phyloP scores from a whole-genome alignment of 2,797 vertebrate species.

The Agapornis canus region DNA sequence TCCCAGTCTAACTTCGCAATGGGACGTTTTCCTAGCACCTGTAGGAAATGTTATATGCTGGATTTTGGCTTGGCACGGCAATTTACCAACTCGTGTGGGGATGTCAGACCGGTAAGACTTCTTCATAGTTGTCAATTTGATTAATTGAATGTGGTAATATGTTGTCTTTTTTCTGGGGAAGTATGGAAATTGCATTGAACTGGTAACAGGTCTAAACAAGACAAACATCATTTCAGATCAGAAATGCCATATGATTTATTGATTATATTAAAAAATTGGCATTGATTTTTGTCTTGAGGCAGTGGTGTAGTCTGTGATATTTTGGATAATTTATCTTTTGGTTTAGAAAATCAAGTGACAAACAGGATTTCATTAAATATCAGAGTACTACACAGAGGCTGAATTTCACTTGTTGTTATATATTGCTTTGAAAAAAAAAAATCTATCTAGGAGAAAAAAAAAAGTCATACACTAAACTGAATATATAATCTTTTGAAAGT shows the following conservation, averaged over 20 bases:
- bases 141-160: not conserved
- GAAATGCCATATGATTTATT: not conserved
- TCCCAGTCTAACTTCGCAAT: conserved; percentile 97
- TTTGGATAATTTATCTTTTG: not conserved
- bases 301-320: not conserved
- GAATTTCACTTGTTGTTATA: not conserved
- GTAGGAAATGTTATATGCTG: conserved; percentile 97
- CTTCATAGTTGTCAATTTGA: not conserved
- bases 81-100: conserved; percentile 97
- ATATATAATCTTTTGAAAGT: not conserved
- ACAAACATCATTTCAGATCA: not conserved
- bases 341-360: not conserved
- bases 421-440: not conserved
- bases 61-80: conserved; percentile 98
- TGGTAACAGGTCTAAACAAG: not conserved
- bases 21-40: conserved; percentile 96
- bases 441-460: not conserved
- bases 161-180: not conserved
- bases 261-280: not conserved
- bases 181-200: not conserved
- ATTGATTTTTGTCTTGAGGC: not conserved
- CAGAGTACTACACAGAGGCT: not conserved
- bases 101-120: conserved; percentile 94
- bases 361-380: not conserved
- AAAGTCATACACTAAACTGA: not conserved